Evolutionary conservation across 2,888 invertebrate genomes (phyloP).

Genomic region (Loripinus fragilis): DNA sequence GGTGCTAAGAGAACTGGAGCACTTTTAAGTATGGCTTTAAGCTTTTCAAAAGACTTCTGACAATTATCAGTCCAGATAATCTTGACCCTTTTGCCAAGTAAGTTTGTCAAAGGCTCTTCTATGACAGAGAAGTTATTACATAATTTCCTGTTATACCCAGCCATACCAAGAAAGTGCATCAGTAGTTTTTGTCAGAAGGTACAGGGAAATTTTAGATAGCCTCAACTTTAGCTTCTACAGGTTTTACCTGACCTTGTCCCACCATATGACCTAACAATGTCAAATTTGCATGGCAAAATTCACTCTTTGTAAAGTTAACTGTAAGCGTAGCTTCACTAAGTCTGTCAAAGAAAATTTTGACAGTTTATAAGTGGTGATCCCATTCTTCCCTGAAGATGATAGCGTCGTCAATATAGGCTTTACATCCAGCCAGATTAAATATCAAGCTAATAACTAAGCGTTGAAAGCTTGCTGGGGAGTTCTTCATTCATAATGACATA

Average conservation of each 20-base stretch:
- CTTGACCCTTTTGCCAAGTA: too few species aligned
- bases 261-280: slow-evolving; percentile 56
- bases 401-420: slow-evolving; percentile 58
- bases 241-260: slow-evolving; percentile 49
- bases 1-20: too few species aligned
- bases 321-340: slow-evolving; percentile 35
- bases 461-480: slow-evolving; percentile 56
- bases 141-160: slow-evolving; percentile 45
- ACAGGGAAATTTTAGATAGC: slow-evolving; percentile 32
- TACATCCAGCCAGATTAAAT: slow-evolving; percentile 27
- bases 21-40: too few species aligned
- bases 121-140: slow-evolving; percentile 46
- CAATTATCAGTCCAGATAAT: too few species aligned
- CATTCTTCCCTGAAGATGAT: slow-evolving; percentile 28
- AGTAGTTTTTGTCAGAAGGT: slow-evolving; percentile 37
- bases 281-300: slow-evolving; percentile 38
- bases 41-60: too few species aligned
- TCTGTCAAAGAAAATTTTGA: slow-evolving; percentile 34
- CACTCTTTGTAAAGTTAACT: slow-evolving; percentile 35
- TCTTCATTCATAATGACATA: slow-evolving; percentile 64
- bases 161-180: slow-evolving; percentile 44
- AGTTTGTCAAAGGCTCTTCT: too few species aligned
- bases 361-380: background rate
- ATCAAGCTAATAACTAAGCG: slow-evolving; percentile 44
- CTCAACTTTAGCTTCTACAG: slow-evolving; percentile 35